Conservation (phyloP, 92 coral and sea anemone genomes). For the Micromussa lordhowensis region DNA sequence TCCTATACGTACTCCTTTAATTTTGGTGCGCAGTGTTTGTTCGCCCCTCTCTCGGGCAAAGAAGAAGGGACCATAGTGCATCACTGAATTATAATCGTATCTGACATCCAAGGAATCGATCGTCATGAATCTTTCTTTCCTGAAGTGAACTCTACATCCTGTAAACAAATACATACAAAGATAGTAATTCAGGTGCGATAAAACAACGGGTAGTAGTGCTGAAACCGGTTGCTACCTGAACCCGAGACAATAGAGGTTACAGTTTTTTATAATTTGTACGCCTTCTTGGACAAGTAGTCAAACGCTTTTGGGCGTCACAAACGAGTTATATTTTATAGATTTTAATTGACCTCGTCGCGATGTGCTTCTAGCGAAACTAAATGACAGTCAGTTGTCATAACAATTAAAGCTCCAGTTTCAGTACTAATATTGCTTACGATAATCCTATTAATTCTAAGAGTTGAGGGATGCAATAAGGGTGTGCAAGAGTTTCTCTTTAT, state of each 20-base stretch:
- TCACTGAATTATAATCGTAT: slow-evolving; percentile 86
- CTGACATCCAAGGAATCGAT: slow-evolving; percentile 66
- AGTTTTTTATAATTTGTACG: neutral
- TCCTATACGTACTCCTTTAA: slow-evolving; percentile 66
- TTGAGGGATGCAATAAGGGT: too few species aligned
- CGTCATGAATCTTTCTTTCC: slow-evolving; percentile 59
- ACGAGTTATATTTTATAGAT: neutral
- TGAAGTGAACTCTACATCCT: slow-evolving; percentile 59
- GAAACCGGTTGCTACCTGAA: too few species aligned
- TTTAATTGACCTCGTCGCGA: too few species aligned
- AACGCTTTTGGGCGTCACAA: neutral
- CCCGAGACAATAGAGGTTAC: neutral
- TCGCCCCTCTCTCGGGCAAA: slow-evolving; percentile 50
- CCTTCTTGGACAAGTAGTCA: neutral
- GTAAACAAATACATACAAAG: neutral
- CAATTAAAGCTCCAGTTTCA: neutral
- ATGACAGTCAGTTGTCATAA: neutral
- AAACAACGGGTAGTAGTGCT: too few species aligned
- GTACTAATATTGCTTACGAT: too few species aligned
- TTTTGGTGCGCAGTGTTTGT: slow-evolving; percentile 59
- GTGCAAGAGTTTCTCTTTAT: too few species aligned
- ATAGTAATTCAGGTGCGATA: neutral
- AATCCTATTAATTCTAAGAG: too few species aligned
- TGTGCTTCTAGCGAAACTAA: neutral
- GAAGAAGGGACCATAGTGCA: slow-evolving; percentile 90